Evolutionary conservation across 2,113 vertebrate genomes (phyloP).

Genomic region (Antennarius striatus): DNA sequence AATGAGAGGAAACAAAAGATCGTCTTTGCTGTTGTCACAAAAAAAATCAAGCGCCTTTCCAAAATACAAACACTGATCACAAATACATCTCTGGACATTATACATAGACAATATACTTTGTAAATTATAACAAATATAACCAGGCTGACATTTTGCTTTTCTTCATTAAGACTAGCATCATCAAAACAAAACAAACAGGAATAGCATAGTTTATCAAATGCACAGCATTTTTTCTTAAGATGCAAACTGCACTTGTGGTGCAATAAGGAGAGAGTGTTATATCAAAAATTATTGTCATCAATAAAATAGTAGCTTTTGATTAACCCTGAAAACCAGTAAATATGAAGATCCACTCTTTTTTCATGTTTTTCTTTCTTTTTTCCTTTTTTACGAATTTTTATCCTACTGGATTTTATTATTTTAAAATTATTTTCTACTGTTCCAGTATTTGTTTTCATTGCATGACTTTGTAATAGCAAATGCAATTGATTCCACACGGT

Average conservation of each 20-base stretch:
- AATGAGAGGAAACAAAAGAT: slow-evolving; percentile 11
- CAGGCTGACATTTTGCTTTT: slow-evolving; percentile 47
- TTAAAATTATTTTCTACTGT: neutral
- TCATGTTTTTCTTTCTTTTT: no score
- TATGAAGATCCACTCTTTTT: slow-evolving; percentile 1
- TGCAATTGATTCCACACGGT: slow-evolving; percentile 56
- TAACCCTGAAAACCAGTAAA: slow-evolving; percentile 33
- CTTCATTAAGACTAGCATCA: slow-evolving; percentile 66
- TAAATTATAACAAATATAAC: slow-evolving; percentile 50
- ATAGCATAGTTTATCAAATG: slow-evolving; percentile 81
- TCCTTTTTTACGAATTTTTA: no score
- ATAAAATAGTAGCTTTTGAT: slow-evolving; percentile 18
- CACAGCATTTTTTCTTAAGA: slow-evolving; percentile 79
- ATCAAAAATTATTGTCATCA: neutral
- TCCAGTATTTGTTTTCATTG: slow-evolving; percentile 17
- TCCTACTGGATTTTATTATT: no score
- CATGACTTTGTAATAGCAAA: slow-evolving; percentile 11
- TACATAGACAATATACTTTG: slow-evolving; percentile 35
- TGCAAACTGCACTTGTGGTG: slow-evolving; percentile 70
- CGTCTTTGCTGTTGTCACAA: slow-evolving; percentile 37
- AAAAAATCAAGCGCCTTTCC: slow-evolving; percentile 20
- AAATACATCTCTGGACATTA: slow-evolving; percentile 33
- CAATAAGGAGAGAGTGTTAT: slow-evolving; percentile 49
- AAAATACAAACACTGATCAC: slow-evolving; percentile 46
- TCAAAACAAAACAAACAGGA: slow-evolving; percentile 57